Evolutionary conservation across 1,140 invertebrate species (phyloP).

Genomic region (Cheumatopsyche charites): DNA sequence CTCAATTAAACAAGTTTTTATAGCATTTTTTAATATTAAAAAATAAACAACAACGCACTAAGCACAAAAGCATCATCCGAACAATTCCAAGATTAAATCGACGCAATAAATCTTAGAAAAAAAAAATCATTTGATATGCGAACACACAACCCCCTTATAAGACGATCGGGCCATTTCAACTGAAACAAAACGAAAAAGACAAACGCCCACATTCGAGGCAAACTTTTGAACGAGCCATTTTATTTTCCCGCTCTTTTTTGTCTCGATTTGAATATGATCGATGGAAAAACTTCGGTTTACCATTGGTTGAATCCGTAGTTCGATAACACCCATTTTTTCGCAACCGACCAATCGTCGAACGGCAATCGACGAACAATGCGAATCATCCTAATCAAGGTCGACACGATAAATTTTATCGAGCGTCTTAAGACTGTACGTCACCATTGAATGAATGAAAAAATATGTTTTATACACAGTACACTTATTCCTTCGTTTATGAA

Average conservation of each 20-base stretch:
- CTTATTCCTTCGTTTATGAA: too few species aligned
- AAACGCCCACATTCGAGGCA: background rate
- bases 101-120: background rate
- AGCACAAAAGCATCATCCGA: too few species aligned
- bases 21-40: too few species aligned
- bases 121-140: background rate
- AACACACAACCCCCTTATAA: constrained; percentile 5
- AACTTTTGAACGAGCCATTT: background rate
- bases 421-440: too few species aligned
- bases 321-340: background rate
- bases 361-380: background rate
- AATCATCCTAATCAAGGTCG: background rate
- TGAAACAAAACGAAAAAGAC: background rate
- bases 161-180: background rate
- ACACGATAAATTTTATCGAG: too few species aligned
- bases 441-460: too few species aligned
- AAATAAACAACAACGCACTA: too few species aligned
- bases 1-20: too few species aligned
- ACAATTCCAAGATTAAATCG: background rate
- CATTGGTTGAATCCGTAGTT: background rate
- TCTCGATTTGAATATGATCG: constrained; percentile 8
- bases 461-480: too few species aligned
- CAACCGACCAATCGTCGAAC: background rate
- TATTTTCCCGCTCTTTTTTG: background rate
- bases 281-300: background rate